Evolutionary conservation across 2,888 invertebrate species (phyloP), one percentile per base, ranked within the genome.

Genomic region (Stomorhina lunata): DNA sequence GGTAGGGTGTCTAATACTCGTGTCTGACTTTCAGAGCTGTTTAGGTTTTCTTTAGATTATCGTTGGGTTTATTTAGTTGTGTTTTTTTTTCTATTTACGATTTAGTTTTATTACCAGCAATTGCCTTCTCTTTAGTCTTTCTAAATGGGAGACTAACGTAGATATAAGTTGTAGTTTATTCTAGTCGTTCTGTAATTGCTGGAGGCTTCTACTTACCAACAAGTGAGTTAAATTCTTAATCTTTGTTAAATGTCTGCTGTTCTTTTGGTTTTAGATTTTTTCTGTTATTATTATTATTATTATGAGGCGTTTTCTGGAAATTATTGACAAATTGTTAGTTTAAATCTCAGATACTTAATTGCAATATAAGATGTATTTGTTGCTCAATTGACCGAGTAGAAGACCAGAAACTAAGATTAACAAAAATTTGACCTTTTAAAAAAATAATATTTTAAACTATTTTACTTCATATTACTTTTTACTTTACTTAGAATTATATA

Each of bases 61-160:
- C 17, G 43, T 25, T 75, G 45, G 53, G 37, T 32, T 45, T 43
- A 29, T 72, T 32, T 66, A 57, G 48, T 72, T 59, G 66, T 59
- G 40, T 57, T 50, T n/a, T 9, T 53, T 43, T 66, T n/a, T n/a
- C n/a, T 68, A 68, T 61, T 73, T 73, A 17, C 63, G 72, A 72
- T 66, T 80, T 68, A 63, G 59, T 73, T 81, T 73, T 73, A 81
- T 81, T 73, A 61, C 73, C 45, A 48, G 50, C 68, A 77, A 77
- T 81, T 78, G 77, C n/a, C n/a, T n/a, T 66, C 65, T 20, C n/a
- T 63, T 10, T 50, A 27, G 48, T 50, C 43, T 55, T n/a, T n/a
- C n/a, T n/a, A n/a, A n/a, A n/a, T n/a, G 29, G 9, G 27, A 43
- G 32, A 20, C 57, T n/a, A n/a, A n/a, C n/a, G n/a, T n/a, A n/a